Evolutionary conservation across 2,113 vertebrate species (phyloP).

Genomic region (Geococcyx californianus): DNA sequence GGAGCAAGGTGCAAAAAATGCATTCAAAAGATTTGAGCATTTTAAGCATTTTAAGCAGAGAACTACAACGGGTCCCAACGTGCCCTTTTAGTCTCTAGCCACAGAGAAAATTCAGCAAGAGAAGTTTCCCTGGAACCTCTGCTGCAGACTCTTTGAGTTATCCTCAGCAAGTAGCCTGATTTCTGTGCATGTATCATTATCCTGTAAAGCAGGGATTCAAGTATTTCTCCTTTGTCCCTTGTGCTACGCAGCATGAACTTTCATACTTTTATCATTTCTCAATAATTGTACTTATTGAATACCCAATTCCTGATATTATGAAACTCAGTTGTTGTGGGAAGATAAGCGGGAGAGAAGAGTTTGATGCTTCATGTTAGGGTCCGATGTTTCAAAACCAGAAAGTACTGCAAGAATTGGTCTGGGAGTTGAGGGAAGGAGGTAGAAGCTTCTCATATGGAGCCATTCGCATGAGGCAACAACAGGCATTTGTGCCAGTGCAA

Average conservation of each 20-base stretch:
- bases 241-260: not conserved
- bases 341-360: not conserved
- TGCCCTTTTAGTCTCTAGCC: not conserved
- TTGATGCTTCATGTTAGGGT: not conserved
- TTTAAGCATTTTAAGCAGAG: not conserved
- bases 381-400: not conserved
- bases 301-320: not conserved
- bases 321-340: not conserved
- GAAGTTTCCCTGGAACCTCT: not conserved
- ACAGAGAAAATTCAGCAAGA: not conserved
- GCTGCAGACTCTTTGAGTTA: not conserved
- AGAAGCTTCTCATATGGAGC: not conserved
- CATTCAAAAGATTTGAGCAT: not conserved
- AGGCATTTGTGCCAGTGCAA: not conserved
- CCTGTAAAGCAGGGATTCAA: not conserved
- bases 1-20: not conserved
- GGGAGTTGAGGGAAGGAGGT: not conserved
- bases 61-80: not conserved
- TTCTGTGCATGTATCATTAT: not conserved
- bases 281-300: not conserved
- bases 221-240: not conserved
- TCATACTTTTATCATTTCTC: not conserved
- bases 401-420: not conserved
- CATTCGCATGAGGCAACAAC: not conserved
- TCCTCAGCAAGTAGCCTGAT: not conserved